Percentiles rank a stretch among this genome's conserved stretches.
Conservation (phyloP, 2,888 invertebrate species). For the Caenorhabditis wallacei region DNA sequence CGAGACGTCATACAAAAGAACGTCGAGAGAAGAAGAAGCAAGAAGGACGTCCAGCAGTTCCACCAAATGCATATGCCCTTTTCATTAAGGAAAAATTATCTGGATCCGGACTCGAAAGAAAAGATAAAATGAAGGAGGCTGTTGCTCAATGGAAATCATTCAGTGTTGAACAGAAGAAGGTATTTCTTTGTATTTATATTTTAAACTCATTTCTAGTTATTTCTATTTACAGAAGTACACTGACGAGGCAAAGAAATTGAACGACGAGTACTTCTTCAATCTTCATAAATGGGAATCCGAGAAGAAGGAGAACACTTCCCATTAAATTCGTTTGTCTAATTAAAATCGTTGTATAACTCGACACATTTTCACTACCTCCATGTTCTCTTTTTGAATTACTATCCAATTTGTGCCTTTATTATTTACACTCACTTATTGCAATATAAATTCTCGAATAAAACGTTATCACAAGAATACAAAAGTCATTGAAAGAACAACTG, state of each 20-base stretch:
- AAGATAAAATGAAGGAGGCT: slow-evolving; percentile 36
- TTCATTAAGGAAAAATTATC: slow-evolving; percentile 51
- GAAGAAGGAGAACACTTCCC: slow-evolving; percentile 16
- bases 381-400: background rate
- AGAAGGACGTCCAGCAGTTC: slow-evolving; percentile 44
- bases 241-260: slow-evolving; percentile 41
- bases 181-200: background rate
- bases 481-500: background rate
- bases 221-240: slow-evolving; percentile 35
- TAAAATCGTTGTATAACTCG: background rate
- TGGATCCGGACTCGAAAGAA: slow-evolving; percentile 5
- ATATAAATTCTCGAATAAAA: background rate
- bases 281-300: slow-evolving; percentile 42
- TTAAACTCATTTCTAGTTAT: background rate
- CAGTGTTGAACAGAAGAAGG: slow-evolving; percentile 38
- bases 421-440: slow-evolving; percentile 20
- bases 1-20: slow-evolving; percentile 29
- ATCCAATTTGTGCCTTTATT: background rate
- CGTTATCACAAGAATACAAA: background rate
- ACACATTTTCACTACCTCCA: slow-evolving; percentile 4
- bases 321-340: background rate
- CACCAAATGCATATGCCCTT: slow-evolving; percentile 52
- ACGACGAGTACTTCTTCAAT: slow-evolving; percentile 24
- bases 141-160: slow-evolving; percentile 45
- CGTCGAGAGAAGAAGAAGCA: slow-evolving; percentile 48